Conservation (phyloP, 1,140 invertebrate genomes). For the Ceratina australensis region DNA sequence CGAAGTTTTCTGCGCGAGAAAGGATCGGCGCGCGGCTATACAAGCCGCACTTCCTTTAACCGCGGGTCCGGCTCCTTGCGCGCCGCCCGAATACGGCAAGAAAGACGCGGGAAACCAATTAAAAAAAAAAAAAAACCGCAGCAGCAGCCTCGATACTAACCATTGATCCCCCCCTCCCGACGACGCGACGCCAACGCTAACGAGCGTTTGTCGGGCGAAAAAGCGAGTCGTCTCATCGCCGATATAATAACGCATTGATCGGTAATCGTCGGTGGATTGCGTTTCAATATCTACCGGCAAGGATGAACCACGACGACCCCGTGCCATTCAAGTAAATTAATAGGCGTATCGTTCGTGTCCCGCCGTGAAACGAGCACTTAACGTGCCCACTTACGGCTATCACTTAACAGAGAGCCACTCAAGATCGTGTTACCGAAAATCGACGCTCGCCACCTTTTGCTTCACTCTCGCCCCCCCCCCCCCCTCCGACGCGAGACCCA, state of each 20-base stretch:
- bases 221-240: not conserved
- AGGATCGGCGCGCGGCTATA: not conserved
- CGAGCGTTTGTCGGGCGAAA: not conserved
- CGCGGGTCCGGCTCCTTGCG: too few species aligned
- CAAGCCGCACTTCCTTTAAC: not conserved
- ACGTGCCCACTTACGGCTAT: constrained; percentile 73
- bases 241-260: constrained; percentile 24
- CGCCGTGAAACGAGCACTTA: constrained; percentile 78
- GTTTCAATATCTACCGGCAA: constrained; percentile 35
- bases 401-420: constrained; percentile 77
- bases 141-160: not conserved
- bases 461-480: constrained; percentile 45
- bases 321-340: constrained; percentile 73
- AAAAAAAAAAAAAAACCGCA: constrained; percentile 34
- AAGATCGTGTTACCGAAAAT: constrained; percentile 79
- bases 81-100: not conserved
- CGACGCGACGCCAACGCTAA: not conserved
- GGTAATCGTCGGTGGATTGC: constrained; percentile 22
- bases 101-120: constrained; percentile 45
- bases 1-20: constrained; percentile 3
- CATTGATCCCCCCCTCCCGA: constrained; percentile 8
- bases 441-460: constrained; percentile 69
- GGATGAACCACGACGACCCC: constrained; percentile 43
- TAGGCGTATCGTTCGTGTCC: constrained; percentile 72
- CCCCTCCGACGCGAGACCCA: constrained; percentile 57